Percentiles rank a stretch among this genome's conserved stretches.
Evolutionary conservation across 2,113 vertebrate genomes (phyloP).

Genomic region (Charadrius vociferus): DNA sequence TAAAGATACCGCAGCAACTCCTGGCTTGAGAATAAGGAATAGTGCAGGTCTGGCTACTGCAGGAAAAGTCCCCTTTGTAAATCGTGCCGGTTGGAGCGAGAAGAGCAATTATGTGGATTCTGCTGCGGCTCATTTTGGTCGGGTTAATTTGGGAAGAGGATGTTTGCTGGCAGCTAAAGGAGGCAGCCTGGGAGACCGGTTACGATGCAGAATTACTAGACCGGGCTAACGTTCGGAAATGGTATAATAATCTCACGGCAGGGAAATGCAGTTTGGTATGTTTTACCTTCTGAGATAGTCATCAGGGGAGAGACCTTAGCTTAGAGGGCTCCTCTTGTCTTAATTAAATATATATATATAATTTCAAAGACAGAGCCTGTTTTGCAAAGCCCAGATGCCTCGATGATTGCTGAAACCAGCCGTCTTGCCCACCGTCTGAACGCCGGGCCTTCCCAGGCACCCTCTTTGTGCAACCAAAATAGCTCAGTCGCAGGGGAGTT

Average conservation of each 20-base stretch:
- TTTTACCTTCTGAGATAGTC: background rate
- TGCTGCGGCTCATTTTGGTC: background rate
- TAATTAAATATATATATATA: no score
- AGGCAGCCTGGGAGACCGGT: background rate
- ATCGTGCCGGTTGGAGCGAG: background rate
- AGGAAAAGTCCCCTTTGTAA: background rate
- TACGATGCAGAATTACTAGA: background rate
- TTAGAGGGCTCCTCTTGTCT: background rate
- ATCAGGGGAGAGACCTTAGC: background rate
- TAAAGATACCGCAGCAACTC: background rate
- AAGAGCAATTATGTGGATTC: background rate
- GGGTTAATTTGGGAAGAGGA: background rate
- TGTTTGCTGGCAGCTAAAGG: background rate
- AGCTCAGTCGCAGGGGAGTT: accelerated
- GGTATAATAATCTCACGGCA: background rate
- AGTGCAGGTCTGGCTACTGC: background rate
- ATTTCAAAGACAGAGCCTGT: background rate
- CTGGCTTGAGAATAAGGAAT: background rate
- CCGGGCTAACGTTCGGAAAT: background rate
- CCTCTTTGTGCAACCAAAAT: background rate
- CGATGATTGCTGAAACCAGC: background rate
- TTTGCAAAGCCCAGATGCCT: background rate
- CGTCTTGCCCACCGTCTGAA: background rate
- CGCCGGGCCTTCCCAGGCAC: background rate
- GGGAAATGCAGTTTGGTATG: background rate